A percentile compares a stretch with the other conserved stretches of the same genome.
These are phyloP conservation scores for Xestia xanthographa DNA, from an alignment of 2,888 invertebrate species.

Conservation along the genomic window DNA sequence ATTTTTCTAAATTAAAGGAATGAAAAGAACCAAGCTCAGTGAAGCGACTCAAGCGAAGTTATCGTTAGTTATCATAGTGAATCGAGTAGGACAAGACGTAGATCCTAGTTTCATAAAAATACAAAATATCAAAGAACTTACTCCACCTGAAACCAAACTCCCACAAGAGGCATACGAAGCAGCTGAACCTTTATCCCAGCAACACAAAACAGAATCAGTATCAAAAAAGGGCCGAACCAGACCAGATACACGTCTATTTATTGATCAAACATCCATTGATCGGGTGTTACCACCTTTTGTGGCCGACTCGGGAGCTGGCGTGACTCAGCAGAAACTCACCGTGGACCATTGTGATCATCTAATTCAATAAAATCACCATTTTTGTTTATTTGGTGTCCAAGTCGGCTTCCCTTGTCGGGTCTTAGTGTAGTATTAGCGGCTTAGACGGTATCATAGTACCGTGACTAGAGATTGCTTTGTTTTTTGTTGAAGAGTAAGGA, in stretches of 20 bases:
- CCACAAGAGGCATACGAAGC: constrained; percentile 22
- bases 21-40: not conserved
- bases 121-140: not conserved
- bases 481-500: constrained; percentile 65
- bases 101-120: not conserved
- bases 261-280: constrained; percentile 89
- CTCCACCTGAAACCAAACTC: not conserved
- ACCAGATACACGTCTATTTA: constrained; percentile 83
- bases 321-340: constrained; percentile 84
- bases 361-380: constrained; percentile 91
- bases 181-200: constrained; percentile 50
- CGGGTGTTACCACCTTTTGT: constrained; percentile 89
- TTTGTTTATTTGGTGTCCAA: constrained; percentile 84
- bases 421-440: constrained; percentile 83
- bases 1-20: not conserved
- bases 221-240: constrained; percentile 64
- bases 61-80: too few species aligned
- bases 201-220: constrained; percentile 63
- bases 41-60: too few species aligned
- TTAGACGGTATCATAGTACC: constrained; percentile 82
- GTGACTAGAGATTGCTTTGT: constrained; percentile 77
- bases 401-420: constrained; percentile 87
- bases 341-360: constrained; percentile 88
- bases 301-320: constrained; percentile 80
- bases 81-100: not conserved